phyloP scores from a whole-genome alignment of 2,888 invertebrate genomes.

The Drosophila paracracens region DNA sequence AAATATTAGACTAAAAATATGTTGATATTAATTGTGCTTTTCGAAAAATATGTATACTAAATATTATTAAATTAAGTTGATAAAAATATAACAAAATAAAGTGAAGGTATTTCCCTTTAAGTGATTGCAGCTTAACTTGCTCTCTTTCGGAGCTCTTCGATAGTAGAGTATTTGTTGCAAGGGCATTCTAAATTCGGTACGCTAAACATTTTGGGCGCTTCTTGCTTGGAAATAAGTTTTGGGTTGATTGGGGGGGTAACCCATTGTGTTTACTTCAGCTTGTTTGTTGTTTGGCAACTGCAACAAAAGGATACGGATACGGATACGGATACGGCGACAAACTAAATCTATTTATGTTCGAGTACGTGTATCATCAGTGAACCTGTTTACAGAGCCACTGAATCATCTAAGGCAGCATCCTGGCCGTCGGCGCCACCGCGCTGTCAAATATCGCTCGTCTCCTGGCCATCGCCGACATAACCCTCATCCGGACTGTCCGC shows the following conservation, averaged over 20 bases:
- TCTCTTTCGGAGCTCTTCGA: not conserved
- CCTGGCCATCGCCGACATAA: slow-evolving; percentile 91
- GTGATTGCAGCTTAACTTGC: not conserved
- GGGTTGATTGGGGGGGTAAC: not conserved
- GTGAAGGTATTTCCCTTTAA: not conserved
- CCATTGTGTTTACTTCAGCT: slow-evolving; percentile 17
- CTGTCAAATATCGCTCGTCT: slow-evolving; percentile 90
- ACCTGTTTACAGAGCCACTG: slow-evolving; percentile 82
- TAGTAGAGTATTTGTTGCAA: not conserved
- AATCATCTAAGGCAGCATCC: slow-evolving; percentile 82
- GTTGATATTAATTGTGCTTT: not conserved
- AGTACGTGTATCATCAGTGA: slow-evolving; percentile 17
- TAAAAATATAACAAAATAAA: not conserved
- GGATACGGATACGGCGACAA: slow-evolving; percentile 19
- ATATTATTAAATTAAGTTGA: not conserved
- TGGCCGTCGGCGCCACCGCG: slow-evolving; percentile 58
- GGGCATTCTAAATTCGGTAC: slow-evolving; percentile 29
- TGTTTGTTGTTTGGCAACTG: slow-evolving; percentile 23
- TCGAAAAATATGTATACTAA: not conserved
- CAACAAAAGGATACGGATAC: slow-evolving; percentile 31
- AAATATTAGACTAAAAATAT: not conserved
- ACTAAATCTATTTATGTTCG: slow-evolving; percentile 31
- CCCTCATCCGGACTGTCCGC: slow-evolving; percentile 95
- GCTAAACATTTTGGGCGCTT: not conserved
- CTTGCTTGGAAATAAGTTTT: not conserved